Conservation (phyloP, 2,797 vertebrate genomes). For the Mus caroli region DNA sequence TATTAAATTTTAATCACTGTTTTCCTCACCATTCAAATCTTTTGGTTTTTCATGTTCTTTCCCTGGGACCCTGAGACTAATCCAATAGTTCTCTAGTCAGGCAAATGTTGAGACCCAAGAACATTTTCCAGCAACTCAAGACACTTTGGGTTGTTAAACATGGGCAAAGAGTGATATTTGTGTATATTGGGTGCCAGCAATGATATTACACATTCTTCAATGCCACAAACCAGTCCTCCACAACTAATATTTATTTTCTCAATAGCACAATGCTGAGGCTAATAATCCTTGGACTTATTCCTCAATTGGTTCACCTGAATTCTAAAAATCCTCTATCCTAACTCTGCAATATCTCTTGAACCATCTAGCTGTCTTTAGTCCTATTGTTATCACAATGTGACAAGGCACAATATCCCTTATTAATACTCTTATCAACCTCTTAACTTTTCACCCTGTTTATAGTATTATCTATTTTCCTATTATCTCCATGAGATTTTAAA, state of each 20-base stretch:
- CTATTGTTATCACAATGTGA: neutral
- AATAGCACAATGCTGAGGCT: neutral
- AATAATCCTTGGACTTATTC: neutral
- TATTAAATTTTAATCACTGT: neutral
- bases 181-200: neutral
- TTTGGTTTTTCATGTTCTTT: neutral
- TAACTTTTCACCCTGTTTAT: neutral
- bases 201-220: neutral
- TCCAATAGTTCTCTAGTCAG: neutral
- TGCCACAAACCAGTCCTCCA: neutral
- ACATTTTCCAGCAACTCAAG: neutral
- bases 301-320: neutral
- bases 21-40: slow-evolving; percentile 26
- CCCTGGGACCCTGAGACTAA: neutral
- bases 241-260: neutral
- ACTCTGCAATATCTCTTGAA: slow-evolving; percentile 6
- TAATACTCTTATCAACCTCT: neutral
- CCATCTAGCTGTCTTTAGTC: neutral
- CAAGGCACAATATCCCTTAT: neutral
- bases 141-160: neutral
- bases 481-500: slow-evolving; percentile 9
- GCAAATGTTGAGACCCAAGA: neutral
- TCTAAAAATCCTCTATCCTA: neutral
- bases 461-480: neutral
- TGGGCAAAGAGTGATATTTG: neutral